phyloP scores from a whole-genome alignment of 2,797 vertebrate genomes.

The Telmatherina bonti region DNA sequence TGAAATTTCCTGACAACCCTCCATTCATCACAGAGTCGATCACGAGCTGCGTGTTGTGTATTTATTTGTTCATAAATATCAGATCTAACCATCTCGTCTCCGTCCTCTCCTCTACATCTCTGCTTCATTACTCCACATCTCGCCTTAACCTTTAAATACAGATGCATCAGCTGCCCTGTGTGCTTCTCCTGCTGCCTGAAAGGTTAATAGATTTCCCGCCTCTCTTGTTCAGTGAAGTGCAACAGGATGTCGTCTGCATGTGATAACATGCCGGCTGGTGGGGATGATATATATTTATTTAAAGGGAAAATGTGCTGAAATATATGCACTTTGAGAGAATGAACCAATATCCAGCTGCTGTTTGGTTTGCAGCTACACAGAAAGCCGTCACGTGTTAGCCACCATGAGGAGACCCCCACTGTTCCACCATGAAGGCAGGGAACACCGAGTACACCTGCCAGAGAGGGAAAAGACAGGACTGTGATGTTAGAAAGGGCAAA shows the following conservation, averaged over 20 bases:
- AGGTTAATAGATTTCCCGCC: constrained; percentile 83
- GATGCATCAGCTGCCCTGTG: constrained; percentile 58
- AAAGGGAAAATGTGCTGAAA: not conserved
- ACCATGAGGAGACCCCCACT: constrained; percentile 32
- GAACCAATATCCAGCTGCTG: constrained; percentile 26
- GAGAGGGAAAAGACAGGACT: constrained; percentile 6
- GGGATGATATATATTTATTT: not conserved
- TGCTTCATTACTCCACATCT: constrained; percentile 61
- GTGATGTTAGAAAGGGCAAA: constrained; percentile 41
- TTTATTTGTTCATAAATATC: constrained; percentile 14
- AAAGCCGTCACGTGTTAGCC: constrained; percentile 2
- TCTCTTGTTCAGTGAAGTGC: constrained; percentile 55
- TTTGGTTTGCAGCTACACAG: constrained; percentile 31
- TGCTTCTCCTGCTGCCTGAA: constrained; percentile 72
- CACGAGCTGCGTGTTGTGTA: constrained; percentile 16
- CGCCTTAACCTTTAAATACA: constrained; percentile 78
- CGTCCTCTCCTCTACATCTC: constrained; percentile 3
- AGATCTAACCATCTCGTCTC: not conserved
- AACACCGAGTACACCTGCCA: constrained; percentile 11
- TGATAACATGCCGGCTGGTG: constrained; percentile 22
- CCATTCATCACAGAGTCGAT: not conserved
- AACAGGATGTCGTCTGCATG: constrained; percentile 19
- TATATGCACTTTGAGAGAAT: constrained; percentile 6
- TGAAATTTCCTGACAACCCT: too few species aligned
- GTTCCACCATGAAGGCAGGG: constrained; percentile 24